Evolutionary conservation across 2,797 vertebrate species (phyloP), one percentile per base, ranked within the genome.

Genomic region (Fringilla coelebs): DNA sequence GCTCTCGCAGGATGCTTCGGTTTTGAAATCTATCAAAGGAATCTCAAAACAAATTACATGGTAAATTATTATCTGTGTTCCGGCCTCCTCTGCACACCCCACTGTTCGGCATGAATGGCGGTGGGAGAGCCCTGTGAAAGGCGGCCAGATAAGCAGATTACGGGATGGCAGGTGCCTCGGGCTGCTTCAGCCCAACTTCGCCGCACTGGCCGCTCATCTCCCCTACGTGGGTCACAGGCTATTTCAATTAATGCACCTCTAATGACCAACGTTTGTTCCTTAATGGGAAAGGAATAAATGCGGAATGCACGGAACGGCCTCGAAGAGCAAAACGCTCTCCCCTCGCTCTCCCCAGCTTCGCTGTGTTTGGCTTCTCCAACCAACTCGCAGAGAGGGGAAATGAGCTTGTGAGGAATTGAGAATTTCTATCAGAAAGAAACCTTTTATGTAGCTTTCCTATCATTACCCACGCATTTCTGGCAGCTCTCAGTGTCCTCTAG

Each of bases 1-100:
- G 92, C 94, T 85, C 93, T 85, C 29, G 86, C 89, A 96, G 94
- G 95, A 97, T 83, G 96, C 96, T 90, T 83, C 77, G 75, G 90
- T 25, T 92, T 84, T 89, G 89, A 96, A 97, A 96, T 67, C 93
- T 96, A 96, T 97, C 96, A 97, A 96, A 96, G 96, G 96, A 93
- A 95, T 97, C 93, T 96, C 93, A 55, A 88, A 95, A 94, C 90
- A 96, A 97, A 97, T 95, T 94, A 92, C 96, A 96, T 82, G 96
- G 96, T 96, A 45, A 96, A 96, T 97, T 88, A 96, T 87, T 43
- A 94, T 96, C 94, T 90, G 90, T 67, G 85, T 85, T 85, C 66
- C 77, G 90, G 95, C 89, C 94, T 54, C 36, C 83, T 72, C 65
- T 75, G 67, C 58, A 78, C 78, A 93, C 92, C 94, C 93, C 83